phyloP scores from a whole-genome alignment of 2,113 vertebrate genomes.

The Campylorhamphus procurvoides region DNA sequence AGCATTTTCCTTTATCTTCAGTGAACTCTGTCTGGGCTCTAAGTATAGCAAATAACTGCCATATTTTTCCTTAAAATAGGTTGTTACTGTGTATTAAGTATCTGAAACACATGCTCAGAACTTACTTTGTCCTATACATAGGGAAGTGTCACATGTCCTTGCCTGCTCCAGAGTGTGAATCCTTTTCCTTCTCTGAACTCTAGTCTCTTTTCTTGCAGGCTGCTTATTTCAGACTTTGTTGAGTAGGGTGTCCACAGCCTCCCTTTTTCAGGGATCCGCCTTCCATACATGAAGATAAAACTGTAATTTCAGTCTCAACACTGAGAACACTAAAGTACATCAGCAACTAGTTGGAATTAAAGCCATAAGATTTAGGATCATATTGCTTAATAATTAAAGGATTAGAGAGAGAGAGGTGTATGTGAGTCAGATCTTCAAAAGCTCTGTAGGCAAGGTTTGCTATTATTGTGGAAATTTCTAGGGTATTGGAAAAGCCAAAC shows the following conservation, averaged over 20 bases:
- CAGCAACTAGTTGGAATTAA: neutral
- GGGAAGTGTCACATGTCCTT: neutral
- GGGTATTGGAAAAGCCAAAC: neutral
- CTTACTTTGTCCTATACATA: neutral
- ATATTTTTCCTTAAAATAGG: neutral
- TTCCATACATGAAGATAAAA: neutral
- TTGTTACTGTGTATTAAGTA: neutral
- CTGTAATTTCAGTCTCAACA: neutral
- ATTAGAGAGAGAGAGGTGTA: neutral
- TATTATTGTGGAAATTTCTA: neutral
- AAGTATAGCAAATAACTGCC: neutral
- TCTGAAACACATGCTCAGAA: neutral
- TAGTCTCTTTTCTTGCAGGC: neutral
- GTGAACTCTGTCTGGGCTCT: neutral
- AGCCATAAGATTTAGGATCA: neutral
- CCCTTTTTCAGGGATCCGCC: neutral
- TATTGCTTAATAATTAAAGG: rapidly evolving
- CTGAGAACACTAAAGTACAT: neutral
- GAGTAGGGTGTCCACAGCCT: neutral
- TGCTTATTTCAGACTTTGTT: neutral
- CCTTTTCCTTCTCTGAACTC: neutral
- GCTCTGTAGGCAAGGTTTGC: neutral
- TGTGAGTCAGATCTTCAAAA: neutral
- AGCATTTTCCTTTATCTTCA: neutral
- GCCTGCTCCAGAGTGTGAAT: neutral